Percentiles rank a stretch among this genome's conserved stretches.
Evolutionary conservation across 1,140 invertebrate species (phyloP).

Genomic region (Achroia grisella): DNA sequence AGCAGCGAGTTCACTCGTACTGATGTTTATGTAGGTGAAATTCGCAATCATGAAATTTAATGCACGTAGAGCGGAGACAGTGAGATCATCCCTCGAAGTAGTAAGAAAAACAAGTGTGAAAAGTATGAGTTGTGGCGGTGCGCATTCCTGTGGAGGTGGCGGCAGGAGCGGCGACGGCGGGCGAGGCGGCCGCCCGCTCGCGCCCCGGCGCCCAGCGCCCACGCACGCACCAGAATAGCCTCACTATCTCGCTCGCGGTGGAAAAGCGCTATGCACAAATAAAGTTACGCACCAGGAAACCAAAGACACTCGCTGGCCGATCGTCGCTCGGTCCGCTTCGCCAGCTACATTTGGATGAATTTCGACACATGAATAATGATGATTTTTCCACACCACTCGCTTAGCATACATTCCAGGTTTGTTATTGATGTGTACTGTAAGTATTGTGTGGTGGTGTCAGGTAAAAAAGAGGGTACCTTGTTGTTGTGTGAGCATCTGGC

Average conservation of each 20-base stretch:
- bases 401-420: constrained; percentile 9
- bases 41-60: constrained; percentile 28
- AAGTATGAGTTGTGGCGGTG: constrained; percentile 17
- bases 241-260: constrained; percentile 47
- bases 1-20: constrained; percentile 24
- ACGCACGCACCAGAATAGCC: constrained; percentile 61
- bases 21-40: constrained; percentile 17
- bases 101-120: constrained; percentile 34
- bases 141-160: constrained; percentile 28
- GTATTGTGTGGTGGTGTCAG: not conserved
- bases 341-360: not conserved
- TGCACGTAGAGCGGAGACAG: constrained; percentile 19
- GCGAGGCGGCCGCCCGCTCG: constrained; percentile 1
- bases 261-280: constrained; percentile 62
- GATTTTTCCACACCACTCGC: constrained; percentile 13
- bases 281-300: constrained; percentile 54
- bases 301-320: constrained; percentile 40
- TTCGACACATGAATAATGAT: not conserved
- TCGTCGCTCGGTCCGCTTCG: constrained; percentile 19
- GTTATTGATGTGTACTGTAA: too few species aligned
- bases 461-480: constrained; percentile 74
- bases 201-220: constrained; percentile 24
- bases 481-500: constrained; percentile 85
- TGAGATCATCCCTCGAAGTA: constrained; percentile 33
- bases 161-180: constrained; percentile 12